Conservation (phyloP, 1,140 invertebrate genomes). For the Habropoda laboriosa region DNA sequence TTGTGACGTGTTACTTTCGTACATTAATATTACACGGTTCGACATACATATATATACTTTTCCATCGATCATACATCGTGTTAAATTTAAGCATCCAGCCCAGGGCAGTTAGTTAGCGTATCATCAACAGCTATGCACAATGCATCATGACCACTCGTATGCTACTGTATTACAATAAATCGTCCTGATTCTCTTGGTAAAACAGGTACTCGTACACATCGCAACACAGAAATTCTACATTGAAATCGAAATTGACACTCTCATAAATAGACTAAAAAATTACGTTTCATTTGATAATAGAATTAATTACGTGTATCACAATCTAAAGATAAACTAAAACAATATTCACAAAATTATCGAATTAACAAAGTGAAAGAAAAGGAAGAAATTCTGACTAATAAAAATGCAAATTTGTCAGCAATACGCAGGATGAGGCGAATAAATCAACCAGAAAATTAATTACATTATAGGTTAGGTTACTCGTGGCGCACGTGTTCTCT, state of each 20-base stretch:
- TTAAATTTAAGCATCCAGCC: conserved; percentile 31
- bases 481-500: too few species aligned
- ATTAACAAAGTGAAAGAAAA: too few species aligned
- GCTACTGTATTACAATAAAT: conserved; percentile 18
- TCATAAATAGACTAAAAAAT: too few species aligned
- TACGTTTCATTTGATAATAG: too few species aligned
- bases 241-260: not conserved
- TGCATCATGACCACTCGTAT: conserved; percentile 26
- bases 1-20: not conserved
- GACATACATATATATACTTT: not conserved
- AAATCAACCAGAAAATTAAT: too few species aligned
- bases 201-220: conserved; percentile 2
- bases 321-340: not conserved
- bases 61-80: conserved; percentile 1
- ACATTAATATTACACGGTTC: too few species aligned
- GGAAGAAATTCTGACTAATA: too few species aligned
- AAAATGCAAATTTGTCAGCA: too few species aligned
- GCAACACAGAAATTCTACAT: not conserved
- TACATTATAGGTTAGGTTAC: too few species aligned
- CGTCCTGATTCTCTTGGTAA: not conserved
- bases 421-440: too few species aligned
- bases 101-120: conserved; percentile 20
- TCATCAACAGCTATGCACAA: conserved; percentile 34
- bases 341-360: not conserved
- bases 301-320: not conserved